A percentile compares a stretch with the other conserved stretches of the same genome.
phyloP scores from a whole-genome alignment of 2,888 invertebrate species.

The Lasioglossum malachurum region DNA sequence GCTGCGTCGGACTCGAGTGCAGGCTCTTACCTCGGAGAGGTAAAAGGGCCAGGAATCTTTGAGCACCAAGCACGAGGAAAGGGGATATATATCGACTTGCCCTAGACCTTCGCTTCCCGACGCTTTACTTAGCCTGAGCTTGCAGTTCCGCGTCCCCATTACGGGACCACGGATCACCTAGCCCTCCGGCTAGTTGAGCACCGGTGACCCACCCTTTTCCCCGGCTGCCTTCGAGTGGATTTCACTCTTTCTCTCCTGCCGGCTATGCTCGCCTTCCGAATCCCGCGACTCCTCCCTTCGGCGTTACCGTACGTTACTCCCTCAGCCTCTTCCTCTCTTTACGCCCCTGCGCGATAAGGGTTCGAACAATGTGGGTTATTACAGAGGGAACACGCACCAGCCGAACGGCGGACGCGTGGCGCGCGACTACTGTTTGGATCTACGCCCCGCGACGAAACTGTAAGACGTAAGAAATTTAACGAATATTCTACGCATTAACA shows the following conservation, averaged over 20 bases:
- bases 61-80: constrained; percentile 27
- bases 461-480: rapidly evolving
- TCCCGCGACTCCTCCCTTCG: constrained; percentile 20
- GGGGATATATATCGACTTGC: constrained; percentile 65
- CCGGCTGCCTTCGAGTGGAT: constrained; percentile 40
- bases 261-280: constrained; percentile 31
- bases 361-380: constrained; percentile 61
- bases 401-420: not conserved
- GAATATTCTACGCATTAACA: not conserved
- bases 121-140: constrained; percentile 65
- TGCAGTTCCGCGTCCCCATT: constrained; percentile 58
- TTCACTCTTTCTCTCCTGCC: constrained; percentile 39
- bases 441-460: not conserved
- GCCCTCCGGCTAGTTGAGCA: constrained; percentile 58
- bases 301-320: constrained; percentile 20
- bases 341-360: constrained; percentile 48
- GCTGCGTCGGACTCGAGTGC: constrained; percentile 57
- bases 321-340: constrained; percentile 18
- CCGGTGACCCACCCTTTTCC: constrained; percentile 53
- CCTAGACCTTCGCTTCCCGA: constrained; percentile 74
- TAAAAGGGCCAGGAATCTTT: constrained; percentile 60
- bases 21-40: constrained; percentile 51
- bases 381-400: constrained; percentile 38
- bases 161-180: constrained; percentile 54
- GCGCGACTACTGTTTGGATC: constrained; percentile 43